Percentiles rank a stretch among this genome's conserved stretches.
Conservation (phyloP, 1,140 invertebrate species). For the Nebria ingens region DNA sequence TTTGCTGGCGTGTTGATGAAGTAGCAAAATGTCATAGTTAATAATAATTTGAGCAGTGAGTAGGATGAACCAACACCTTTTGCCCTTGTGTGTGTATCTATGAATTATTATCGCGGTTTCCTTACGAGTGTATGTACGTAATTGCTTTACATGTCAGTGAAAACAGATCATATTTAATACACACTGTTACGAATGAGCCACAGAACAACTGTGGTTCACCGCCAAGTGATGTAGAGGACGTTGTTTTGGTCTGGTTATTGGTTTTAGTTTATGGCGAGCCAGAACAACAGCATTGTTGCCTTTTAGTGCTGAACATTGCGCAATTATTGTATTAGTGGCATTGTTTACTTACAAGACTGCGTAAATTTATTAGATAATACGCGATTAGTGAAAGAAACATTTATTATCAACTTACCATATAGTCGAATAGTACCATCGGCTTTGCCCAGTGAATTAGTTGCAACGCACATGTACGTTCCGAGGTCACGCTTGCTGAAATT, state of each 20-base stretch:
- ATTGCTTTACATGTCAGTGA: not conserved
- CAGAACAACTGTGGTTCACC: not conserved
- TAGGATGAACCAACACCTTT: not conserved
- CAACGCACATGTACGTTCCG: conserved; percentile 49
- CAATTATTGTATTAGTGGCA: not conserved
- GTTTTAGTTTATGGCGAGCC: not conserved
- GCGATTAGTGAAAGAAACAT: not conserved
- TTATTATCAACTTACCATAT: conserved; percentile 38
- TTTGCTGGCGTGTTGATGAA: not conserved
- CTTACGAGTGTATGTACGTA: not conserved
- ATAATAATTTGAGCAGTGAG: not conserved
- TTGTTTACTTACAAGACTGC: not conserved
- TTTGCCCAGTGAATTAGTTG: conserved; percentile 48
- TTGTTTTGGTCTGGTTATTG: not conserved
- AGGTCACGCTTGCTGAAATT: conserved; percentile 34
- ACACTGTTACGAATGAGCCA: not conserved
- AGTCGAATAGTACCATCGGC: conserved; percentile 44
- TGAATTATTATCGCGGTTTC: not conserved
- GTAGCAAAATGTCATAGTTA: not conserved
- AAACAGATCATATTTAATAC: not conserved
- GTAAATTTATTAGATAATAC: not conserved
- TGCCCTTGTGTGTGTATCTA: not conserved
- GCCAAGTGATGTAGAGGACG: not conserved
- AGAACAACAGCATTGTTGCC: not conserved
- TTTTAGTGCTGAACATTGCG: not conserved